These are phyloP conservation scores for Lumbricus terrestris DNA, from an alignment of 2,888 invertebrate species.

Conservation along the genomic window DNA sequence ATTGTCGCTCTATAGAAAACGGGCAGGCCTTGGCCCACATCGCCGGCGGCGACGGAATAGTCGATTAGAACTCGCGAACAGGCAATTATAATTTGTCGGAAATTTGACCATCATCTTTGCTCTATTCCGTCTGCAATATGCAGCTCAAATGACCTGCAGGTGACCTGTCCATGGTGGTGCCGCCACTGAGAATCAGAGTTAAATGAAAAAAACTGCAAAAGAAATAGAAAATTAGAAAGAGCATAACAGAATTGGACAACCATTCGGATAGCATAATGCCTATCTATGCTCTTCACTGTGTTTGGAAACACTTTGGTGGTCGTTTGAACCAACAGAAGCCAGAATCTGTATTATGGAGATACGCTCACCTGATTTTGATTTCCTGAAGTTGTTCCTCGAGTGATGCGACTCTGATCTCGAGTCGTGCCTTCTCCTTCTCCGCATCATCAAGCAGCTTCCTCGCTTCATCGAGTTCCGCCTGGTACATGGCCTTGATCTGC, in stretches of 20 bases:
- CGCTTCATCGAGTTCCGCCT: constrained; percentile 61
- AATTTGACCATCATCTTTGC: no score
- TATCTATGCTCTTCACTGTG: background rate
- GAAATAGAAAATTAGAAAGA: background rate
- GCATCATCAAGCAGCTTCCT: constrained; percentile 61
- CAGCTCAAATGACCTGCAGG: no score
- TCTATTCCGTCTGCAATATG: no score
- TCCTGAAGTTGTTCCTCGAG: constrained; percentile 60
- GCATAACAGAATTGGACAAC: no score
- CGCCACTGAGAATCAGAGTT: no score
- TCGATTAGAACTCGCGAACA: background rate
- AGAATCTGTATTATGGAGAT: no score
- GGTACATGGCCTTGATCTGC: constrained; percentile 60
- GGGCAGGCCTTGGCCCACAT: no score
- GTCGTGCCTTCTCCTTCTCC: constrained; percentile 60
- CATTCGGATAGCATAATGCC: no score
- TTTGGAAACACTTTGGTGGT: background rate
- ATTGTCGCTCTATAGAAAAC: no score
- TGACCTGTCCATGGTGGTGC: no score
- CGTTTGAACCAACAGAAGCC: background rate
- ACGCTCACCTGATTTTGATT: constrained; percentile 47
- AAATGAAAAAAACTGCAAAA: background rate
- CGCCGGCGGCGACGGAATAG: background rate
- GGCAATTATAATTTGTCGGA: background rate
- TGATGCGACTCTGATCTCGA: constrained; percentile 60